Conservation (phyloP, 2,888 invertebrate genomes). For the Drosophila prostipennis region DNA sequence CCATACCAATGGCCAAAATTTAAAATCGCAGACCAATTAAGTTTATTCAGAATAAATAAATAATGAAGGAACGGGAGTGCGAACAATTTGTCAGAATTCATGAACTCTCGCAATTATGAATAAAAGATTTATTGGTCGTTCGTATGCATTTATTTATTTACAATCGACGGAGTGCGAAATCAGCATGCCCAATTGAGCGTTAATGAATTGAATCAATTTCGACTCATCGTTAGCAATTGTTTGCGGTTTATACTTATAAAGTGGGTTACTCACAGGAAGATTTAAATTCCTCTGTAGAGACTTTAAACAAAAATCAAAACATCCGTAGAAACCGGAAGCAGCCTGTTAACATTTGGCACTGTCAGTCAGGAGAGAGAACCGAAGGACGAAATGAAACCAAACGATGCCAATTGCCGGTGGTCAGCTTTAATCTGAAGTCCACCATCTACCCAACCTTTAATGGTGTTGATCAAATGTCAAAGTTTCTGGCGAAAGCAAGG, state of each 20-base stretch:
- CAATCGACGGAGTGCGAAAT: constrained; percentile 14
- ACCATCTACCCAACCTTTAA: constrained; percentile 2
- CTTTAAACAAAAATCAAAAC: not conserved
- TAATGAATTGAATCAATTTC: constrained; percentile 45
- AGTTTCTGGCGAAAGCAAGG: constrained; percentile 17
- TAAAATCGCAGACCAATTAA: not conserved
- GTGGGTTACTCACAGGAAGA: constrained; percentile 1
- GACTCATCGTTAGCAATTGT: constrained; percentile 8
- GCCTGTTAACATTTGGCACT: constrained; percentile 13
- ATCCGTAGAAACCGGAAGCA: constrained; percentile 4
- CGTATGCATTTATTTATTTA: constrained; percentile 23
- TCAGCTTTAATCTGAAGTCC: constrained; percentile 12
- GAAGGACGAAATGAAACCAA: not conserved
- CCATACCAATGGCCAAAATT: not conserved
- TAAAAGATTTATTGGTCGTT: constrained; percentile 16
- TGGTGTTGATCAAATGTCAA: constrained; percentile 51
- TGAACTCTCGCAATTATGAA: constrained; percentile 12
- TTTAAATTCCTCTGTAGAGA: not conserved
- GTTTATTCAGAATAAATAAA: not conserved
- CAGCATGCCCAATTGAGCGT: constrained; percentile 41
- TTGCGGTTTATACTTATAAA: constrained; percentile 17
- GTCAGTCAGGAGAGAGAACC: not conserved
- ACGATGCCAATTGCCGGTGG: constrained; percentile 18
- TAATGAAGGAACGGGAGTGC: not conserved
- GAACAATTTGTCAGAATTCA: constrained; percentile 1